Evolutionary conservation across 1,140 invertebrate genomes (phyloP), one percentile per base, ranked within the genome.

Genomic region (Drosophila quadrilineata): DNA sequence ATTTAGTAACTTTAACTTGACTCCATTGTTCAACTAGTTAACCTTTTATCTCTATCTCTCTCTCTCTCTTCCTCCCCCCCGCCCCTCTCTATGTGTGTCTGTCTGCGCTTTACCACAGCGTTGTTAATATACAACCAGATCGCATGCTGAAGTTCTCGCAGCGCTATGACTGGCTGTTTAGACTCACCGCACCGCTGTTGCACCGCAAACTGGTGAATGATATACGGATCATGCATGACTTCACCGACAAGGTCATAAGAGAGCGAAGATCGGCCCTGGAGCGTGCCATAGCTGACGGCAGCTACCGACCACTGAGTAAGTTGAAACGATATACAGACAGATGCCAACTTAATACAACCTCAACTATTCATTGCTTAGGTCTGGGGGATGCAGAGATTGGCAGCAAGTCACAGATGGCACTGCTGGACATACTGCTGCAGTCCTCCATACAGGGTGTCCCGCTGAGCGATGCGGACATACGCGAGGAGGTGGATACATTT

Each of bases 391-490:
- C 22, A 1, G 75, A 75, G 2, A 64, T 75, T 2, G 92, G 90
- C 46, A 79, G 88, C 0, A 92, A 92, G 69, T 94, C 93, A 35
- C 91, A 93, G 65, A 90, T 94, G 52, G 94, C 94, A 3, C 95
- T 97, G 88, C 90, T 97, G 70, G 95, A 97, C 90, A 89, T 96
- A 33, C 85, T 97, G 5, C 89, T 97, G 2, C 90, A 94, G 72
- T 90, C 92, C 28, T 91, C 91, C 54, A 88, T 92, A 4, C 91
- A 93, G 64, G 93, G 91, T 3, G 82, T 89, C 28, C 88, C 89
- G 28, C 90, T 96, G 26, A 92, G 91, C 8, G 91, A 94, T 71
- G 88, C 91, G 8, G 93, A 94, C 70, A 93, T 96, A 9, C 89
- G 92, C 50, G 93, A 95, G 89, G 93, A 94, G 91, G 94, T 95